Evolutionary conservation across 2,888 invertebrate genomes (phyloP).

Genomic region (Poecilus cupreus): DNA sequence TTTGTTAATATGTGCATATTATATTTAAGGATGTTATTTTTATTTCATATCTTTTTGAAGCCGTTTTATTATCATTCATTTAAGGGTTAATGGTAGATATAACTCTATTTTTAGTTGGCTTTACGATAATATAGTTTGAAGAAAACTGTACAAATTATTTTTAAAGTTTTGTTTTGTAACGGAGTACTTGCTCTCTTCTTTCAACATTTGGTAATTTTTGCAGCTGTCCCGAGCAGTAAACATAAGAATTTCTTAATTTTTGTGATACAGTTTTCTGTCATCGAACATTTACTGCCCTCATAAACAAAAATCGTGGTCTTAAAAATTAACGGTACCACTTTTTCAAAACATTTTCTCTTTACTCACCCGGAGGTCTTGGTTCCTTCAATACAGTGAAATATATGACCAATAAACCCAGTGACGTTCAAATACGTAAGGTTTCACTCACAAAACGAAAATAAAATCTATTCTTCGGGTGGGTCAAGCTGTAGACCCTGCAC

Average conservation of each 20-base stretch:
- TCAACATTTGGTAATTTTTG: too few species aligned
- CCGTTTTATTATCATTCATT: too few species aligned
- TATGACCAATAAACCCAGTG: constrained; percentile 51
- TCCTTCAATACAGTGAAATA: constrained; percentile 37
- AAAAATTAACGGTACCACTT: constrained; percentile 50
- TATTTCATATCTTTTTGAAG: too few species aligned
- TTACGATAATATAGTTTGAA: too few species aligned
- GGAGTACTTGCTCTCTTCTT: too few species aligned
- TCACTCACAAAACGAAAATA: constrained; percentile 45
- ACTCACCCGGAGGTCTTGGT: constrained; percentile 46
- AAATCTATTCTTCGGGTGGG: constrained; percentile 34
- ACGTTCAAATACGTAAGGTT: constrained; percentile 43
- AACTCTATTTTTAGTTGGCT: too few species aligned
- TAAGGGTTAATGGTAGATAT: too few species aligned
- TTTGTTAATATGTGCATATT: too few species aligned
- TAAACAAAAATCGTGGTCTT: constrained; percentile 36
- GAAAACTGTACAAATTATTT: too few species aligned
- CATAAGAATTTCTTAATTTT: neutral
- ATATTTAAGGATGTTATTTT: too few species aligned
- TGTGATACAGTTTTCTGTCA: constrained; percentile 10
- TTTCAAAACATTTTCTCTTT: constrained; percentile 34
- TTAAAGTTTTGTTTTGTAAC: too few species aligned
- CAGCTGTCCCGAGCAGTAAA: too few species aligned
- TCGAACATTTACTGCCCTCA: constrained; percentile 40
- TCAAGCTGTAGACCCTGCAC: neutral